Evolutionary conservation across 2,113 vertebrate species (phyloP).

Genomic region (Sarotherodon lohbergeri): DNA sequence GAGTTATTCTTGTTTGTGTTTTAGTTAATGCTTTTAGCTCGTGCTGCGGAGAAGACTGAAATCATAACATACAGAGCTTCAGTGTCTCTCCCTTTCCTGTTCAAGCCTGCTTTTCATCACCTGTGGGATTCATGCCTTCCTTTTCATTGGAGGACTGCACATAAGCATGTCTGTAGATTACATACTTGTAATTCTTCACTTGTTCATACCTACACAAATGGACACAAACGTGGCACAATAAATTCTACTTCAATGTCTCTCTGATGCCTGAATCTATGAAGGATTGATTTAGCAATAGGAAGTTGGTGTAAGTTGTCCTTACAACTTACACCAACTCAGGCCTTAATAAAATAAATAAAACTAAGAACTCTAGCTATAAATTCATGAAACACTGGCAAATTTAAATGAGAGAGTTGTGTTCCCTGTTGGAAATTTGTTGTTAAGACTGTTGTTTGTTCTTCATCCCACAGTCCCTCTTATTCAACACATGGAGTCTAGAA

Average conservation of each 20-base stretch:
- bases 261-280: background rate
- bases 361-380: background rate
- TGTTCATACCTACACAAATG: background rate
- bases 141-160: background rate
- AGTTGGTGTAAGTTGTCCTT: background rate
- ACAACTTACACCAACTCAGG: background rate
- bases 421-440: background rate
- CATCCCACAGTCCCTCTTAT: slow-evolving; percentile 88
- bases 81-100: background rate
- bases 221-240: background rate
- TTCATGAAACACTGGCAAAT: background rate
- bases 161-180: background rate
- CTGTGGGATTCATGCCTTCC: background rate
- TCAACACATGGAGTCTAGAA: slow-evolving; percentile 98
- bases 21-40: background rate
- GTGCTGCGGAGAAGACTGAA: background rate
- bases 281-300: background rate
- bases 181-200: background rate
- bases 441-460: background rate
- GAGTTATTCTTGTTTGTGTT: background rate
- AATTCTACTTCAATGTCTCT: background rate
- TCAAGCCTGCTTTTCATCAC: background rate
- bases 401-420: background rate
- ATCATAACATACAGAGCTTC: too few relatives aligned
- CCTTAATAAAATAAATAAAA: background rate